Evolutionary conservation across 2,797 vertebrate genomes (phyloP).

Genomic region (Falco naumanni): DNA sequence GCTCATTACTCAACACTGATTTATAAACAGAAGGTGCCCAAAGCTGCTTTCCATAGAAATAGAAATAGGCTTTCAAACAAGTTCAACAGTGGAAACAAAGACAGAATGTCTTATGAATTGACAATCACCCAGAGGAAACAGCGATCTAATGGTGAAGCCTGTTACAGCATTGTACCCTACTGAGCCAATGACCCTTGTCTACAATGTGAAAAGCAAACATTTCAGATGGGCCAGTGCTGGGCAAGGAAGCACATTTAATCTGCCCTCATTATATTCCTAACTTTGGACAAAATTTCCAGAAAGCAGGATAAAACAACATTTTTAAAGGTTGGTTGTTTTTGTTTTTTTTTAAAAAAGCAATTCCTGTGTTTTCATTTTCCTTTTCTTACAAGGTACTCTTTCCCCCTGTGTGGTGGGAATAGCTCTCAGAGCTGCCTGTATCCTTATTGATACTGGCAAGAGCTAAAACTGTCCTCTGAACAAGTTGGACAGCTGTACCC

Average conservation of each 20-base stretch:
- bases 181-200: neutral
- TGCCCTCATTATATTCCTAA: neutral
- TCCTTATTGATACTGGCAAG: neutral
- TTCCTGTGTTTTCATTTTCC: neutral
- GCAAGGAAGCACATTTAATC: neutral
- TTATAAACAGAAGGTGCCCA: neutral
- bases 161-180: neutral
- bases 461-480: neutral
- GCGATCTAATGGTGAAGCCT: neutral
- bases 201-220: neutral
- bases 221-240: neutral
- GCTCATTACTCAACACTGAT: neutral
- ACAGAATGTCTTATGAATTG: neutral
- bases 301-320: neutral
- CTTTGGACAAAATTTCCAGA: neutral
- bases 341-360: neutral
- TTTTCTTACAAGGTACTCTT: neutral
- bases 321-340: neutral
- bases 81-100: neutral
- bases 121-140: fast-evolving
- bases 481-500: neutral
- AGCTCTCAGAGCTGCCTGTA: neutral
- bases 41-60: neutral
- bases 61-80: neutral
- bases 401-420: neutral